phyloP scores from a whole-genome alignment of 37 sponge, comb jelly and placozoan genomes.

The Eunapius fragilis region DNA sequence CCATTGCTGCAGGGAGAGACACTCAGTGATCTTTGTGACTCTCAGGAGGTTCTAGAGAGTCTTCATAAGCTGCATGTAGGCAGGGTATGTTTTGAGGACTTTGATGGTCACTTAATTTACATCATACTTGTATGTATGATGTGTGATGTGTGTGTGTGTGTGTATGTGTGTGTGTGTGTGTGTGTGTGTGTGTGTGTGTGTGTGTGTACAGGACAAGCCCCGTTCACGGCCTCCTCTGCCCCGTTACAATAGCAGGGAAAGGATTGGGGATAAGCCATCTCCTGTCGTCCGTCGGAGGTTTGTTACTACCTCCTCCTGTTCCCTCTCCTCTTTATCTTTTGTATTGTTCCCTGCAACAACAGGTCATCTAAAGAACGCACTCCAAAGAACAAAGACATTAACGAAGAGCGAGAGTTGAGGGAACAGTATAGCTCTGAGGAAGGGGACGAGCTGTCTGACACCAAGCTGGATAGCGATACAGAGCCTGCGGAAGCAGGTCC shows the following conservation, averaged over 20 bases:
- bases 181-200: not conserved
- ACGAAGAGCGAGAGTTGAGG: constrained; percentile 35
- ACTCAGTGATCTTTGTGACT: constrained; percentile 60
- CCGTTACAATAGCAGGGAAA: constrained; percentile 38
- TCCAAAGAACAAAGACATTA: constrained; percentile 43
- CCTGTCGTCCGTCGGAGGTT: constrained; percentile 30
- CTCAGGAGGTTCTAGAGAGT: constrained; percentile 39
- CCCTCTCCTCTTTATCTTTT: too few species aligned
- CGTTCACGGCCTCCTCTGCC: constrained; percentile 4
- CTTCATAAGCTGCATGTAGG: constrained; percentile 45
- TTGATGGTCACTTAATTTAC: not conserved
- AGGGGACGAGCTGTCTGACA: not conserved
- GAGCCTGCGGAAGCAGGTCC: not conserved
- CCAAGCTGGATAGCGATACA: not conserved
- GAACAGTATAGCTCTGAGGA: constrained; percentile 7
- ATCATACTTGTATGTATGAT: too few species aligned
- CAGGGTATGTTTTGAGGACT: constrained; percentile 2
- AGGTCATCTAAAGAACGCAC: constrained; percentile 58
- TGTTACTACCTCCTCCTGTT: too few species aligned
- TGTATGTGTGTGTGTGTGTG: too few species aligned
- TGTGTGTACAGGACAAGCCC: not conserved
- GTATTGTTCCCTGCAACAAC: too few species aligned
- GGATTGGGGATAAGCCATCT: constrained; percentile 14
- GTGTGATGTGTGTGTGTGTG: too few species aligned
- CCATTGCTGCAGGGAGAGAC: constrained; percentile 62